phyloP scores from a whole-genome alignment of 2,888 invertebrate genomes.

The Ophion slaviceki region DNA sequence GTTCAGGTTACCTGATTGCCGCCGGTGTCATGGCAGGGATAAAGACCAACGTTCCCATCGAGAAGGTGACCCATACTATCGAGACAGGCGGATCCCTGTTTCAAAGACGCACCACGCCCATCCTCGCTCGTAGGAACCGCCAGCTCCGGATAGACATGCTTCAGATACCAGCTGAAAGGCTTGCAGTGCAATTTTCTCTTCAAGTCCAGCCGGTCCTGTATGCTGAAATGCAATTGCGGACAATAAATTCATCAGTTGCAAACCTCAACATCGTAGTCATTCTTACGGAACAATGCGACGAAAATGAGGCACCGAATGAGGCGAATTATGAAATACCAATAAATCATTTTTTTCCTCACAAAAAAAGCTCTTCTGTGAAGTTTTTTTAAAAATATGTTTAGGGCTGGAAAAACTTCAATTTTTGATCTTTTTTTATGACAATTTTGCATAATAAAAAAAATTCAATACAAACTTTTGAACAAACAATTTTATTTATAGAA shows the following conservation, averaged over 20 bases:
- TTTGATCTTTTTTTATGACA: too few species aligned
- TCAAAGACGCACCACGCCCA: conserved; percentile 88
- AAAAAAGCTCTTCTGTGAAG: too few species aligned
- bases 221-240: conserved; percentile 85
- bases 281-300: neutral
- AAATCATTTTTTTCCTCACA: neutral
- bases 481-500: too few species aligned
- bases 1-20: conserved; percentile 91
- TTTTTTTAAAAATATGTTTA: too few species aligned
- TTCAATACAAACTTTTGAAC: neutral
- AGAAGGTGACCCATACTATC: conserved; percentile 97
- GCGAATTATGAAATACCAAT: neutral
- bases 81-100: conserved; percentile 93
- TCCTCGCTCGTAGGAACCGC: conserved; percentile 88
- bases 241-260: conserved; percentile 24
- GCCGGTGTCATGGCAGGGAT: conserved; percentile 97
- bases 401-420: too few species aligned
- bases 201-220: conserved; percentile 92
- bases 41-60: conserved; percentile 94
- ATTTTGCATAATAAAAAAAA: neutral
- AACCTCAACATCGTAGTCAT: neutral
- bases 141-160: conserved; percentile 96
- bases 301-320: neutral
- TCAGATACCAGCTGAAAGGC: conserved; percentile 97
- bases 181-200: conserved; percentile 94